Evolutionary conservation across 1,140 invertebrate species (phyloP), one percentile per base, ranked within the genome.

Genomic region (Caenorhabditis tropicalis): DNA sequence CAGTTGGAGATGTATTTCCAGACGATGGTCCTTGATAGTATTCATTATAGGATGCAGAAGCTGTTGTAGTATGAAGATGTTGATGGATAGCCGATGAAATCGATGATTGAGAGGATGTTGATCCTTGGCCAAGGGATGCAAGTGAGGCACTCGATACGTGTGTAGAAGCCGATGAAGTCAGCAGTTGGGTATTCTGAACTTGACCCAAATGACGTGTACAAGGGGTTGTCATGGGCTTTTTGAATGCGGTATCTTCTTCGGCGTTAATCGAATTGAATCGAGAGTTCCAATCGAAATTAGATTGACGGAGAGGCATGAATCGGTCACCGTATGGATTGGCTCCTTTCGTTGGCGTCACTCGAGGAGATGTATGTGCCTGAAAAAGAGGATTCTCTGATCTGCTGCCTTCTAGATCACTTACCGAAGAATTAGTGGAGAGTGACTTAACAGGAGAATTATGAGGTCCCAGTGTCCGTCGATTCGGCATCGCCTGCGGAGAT

Each of bases 201-300:
- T 88, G 19, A 7, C 24, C 33, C 19, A 49, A n/a, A 60, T 58
- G 15, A 43, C 83, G 15, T 21, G 10, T 56, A 65, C 48, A 36
- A 0, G 29, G n/a, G 21, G 43, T 27, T 10, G 49, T 39, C 48
- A 56, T 56, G 24, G 79, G 65, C 33, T 56, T 58, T 49, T 83
- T 79, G 53, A 86, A 83, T 9, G 27, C 33, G 7, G 31, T 2
- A 7, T 58, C 83, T 2, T 84, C 83, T 27, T 65, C 58, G 9
- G 65, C 27, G 33, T 74, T 80, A 21, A 85, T 81, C 5, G 86
- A 81, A n/a, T 88, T 79, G 82, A 87, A 90, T 12, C 88, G 87
- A 5, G 85, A 79, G 16, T 82, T 79, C 89, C 89, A 91, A 29
- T 89, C 86, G 10, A 70, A 49, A 29, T 53, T 80, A 16, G 79